Conservation (phyloP, 1,140 invertebrate genomes). For the Macrobrachium rosenbergii region DNA sequence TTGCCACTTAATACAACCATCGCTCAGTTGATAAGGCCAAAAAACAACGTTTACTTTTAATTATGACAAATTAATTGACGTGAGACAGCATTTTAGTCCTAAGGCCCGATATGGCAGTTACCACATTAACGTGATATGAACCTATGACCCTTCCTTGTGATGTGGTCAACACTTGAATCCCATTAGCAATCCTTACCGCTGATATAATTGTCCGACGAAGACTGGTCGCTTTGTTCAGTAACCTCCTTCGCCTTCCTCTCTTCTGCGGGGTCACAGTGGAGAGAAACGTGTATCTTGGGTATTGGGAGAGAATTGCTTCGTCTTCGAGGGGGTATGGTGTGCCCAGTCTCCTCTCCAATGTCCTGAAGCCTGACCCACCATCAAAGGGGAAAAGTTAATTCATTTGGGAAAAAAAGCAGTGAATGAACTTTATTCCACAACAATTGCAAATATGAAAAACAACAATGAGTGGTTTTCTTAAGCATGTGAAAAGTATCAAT, state of each 20-base stretch:
- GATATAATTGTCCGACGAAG: slow-evolving; percentile 64
- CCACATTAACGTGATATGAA: too few species aligned
- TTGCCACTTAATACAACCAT: too few species aligned
- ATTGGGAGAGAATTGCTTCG: slow-evolving; percentile 93
- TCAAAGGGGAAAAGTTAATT: not conserved
- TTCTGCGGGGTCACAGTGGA: slow-evolving; percentile 82
- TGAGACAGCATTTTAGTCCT: too few species aligned
- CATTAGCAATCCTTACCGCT: slow-evolving; percentile 45
- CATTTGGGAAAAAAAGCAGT: slow-evolving; percentile 4
- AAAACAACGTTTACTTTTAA: too few species aligned
- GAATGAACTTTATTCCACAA: not conserved
- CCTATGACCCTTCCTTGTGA: too few species aligned
- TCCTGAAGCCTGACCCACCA: slow-evolving; percentile 77
- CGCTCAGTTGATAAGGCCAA: too few species aligned
- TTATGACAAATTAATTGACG: too few species aligned
- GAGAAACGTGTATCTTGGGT: slow-evolving; percentile 90
- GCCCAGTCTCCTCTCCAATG: slow-evolving; percentile 79
- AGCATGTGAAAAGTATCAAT: too few species aligned
- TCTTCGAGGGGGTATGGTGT: slow-evolving; percentile 81
- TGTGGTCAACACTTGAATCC: not conserved
- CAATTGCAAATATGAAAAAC: too few species aligned
- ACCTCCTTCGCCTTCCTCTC: slow-evolving; percentile 78
- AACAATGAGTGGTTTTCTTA: too few species aligned
- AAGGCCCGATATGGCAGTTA: too few species aligned
- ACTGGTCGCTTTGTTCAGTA: slow-evolving; percentile 63